phyloP scores from a whole-genome alignment of 2,797 vertebrate species.

The Clarias laeviceps region DNA sequence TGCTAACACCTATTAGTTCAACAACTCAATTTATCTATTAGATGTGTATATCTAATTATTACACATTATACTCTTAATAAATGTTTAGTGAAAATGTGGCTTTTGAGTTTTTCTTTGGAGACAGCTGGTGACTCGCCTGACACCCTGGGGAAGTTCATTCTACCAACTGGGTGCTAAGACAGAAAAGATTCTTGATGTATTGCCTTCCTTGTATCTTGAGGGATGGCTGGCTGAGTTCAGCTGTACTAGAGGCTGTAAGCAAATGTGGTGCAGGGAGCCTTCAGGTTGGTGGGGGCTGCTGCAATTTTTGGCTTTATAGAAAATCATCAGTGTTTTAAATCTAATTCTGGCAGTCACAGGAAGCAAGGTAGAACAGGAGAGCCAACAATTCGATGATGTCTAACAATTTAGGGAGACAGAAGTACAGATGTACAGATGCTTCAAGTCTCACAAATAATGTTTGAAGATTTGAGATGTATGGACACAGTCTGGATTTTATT shows the following conservation, averaged over 20 bases:
- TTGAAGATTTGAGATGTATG: neutral
- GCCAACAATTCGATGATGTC: neutral
- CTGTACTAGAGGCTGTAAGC: neutral
- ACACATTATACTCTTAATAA: neutral
- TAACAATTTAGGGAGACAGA: neutral
- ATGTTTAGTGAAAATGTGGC: neutral
- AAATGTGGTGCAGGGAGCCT: neutral
- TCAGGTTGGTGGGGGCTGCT: neutral
- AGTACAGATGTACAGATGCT: neutral
- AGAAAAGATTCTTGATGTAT: neutral
- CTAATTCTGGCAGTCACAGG: neutral
- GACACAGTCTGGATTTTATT: neutral
- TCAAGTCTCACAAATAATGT: neutral
- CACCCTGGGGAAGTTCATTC: neutral
- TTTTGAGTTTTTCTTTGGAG: neutral
- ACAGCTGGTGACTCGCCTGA: neutral
- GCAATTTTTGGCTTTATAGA: neutral
- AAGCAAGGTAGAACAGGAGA: neutral
- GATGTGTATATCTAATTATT: neutral
- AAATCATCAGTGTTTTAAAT: neutral
- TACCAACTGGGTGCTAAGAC: neutral
- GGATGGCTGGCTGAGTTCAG: neutral
- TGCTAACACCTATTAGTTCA: neutral
- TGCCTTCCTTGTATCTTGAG: neutral
- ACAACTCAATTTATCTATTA: neutral